Conservation (phyloP, 2,113 vertebrate species). For the Melozone crissalis region DNA sequence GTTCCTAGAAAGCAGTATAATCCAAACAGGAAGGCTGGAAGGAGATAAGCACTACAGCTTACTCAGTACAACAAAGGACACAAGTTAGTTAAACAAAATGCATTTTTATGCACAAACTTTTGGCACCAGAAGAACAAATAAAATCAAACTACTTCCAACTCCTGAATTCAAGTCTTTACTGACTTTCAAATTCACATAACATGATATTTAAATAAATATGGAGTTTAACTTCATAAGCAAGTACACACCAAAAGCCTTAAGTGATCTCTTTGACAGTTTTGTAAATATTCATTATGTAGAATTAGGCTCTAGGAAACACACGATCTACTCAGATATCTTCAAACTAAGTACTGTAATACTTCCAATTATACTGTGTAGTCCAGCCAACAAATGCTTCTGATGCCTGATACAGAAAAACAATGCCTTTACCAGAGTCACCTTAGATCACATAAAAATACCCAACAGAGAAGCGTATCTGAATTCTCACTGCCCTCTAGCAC, state of each 20-base stretch:
- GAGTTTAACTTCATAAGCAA: not conserved
- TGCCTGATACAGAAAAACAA: not conserved
- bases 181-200: not conserved
- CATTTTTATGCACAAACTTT: not conserved
- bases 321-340: not conserved
- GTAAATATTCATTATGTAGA: not conserved
- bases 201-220: not conserved
- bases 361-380: not conserved
- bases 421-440: not conserved
- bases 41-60: not conserved
- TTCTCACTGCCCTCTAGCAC: not conserved
- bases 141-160: not conserved
- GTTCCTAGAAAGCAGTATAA: not conserved
- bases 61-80: not conserved
- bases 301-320: not conserved
- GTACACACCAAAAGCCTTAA: not conserved
- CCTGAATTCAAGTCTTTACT: not conserved
- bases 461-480: not conserved
- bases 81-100: not conserved
- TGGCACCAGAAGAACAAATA: not conserved
- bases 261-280: not conserved
- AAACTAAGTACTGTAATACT: not conserved
- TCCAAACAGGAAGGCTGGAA: not conserved
- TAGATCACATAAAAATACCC: not conserved
- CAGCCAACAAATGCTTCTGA: not conserved